These are phyloP conservation scores for Muricea muricata DNA, from an alignment of 92 coral and sea anemone species.

Conservation along the genomic window DNA sequence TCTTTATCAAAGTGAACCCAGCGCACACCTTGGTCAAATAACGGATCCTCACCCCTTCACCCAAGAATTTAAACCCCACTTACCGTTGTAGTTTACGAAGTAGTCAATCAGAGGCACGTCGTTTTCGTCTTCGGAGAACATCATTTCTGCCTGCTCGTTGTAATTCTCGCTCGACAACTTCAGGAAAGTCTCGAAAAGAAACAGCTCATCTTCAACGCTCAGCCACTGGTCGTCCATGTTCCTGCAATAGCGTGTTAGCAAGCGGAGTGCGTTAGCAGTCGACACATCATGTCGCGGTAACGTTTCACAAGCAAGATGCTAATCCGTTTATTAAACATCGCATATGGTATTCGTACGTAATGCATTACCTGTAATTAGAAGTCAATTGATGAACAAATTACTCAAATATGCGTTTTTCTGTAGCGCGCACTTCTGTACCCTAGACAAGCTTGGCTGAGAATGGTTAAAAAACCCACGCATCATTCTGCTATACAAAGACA, in stretches of 20 bases:
- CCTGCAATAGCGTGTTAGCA: background rate
- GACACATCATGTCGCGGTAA: background rate
- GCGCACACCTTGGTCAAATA: background rate
- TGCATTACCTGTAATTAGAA: background rate
- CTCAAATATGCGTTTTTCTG: background rate
- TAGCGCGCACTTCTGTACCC: background rate
- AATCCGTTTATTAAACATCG: background rate
- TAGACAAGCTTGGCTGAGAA: constrained; percentile 11
- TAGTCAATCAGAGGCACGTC: constrained; percentile 11
- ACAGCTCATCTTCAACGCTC: constrained; percentile 25
- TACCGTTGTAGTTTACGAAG: constrained; percentile 20
- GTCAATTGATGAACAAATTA: background rate
- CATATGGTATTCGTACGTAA: background rate
- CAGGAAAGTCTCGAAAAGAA: constrained; percentile 19
- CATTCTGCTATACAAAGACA: background rate
- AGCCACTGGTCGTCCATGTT: background rate
- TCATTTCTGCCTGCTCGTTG: background rate
- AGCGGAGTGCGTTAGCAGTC: background rate
- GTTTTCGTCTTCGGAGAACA: background rate
- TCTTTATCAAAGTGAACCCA: too few species aligned
- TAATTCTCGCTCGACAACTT: background rate
- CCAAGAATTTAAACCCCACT: background rate
- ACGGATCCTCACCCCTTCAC: background rate
- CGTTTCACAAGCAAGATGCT: background rate
- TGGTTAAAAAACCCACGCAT: constrained; percentile 26